Base-by-base conservation (phyloP, 1,140 invertebrate species). In the Cotesia glomerata region DNA sequence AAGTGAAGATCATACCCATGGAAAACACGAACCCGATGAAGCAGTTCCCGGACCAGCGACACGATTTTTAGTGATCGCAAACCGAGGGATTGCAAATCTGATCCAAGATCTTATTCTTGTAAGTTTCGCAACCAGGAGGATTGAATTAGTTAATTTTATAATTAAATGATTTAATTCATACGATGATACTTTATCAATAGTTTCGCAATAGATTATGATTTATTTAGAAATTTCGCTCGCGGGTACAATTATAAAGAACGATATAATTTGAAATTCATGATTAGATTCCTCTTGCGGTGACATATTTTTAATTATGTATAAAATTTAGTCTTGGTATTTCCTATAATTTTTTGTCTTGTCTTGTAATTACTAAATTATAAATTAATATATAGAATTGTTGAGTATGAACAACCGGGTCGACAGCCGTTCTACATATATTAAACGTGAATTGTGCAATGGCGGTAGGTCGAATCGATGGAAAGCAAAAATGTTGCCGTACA, bases 21-120 rank as follows among this genome's bases (percentile, higher is more conserved):
- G 89, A 74, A 88, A 88, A 74, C 59, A 80, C 49, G 89, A 92
- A 80, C 89, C 89, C 2, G 62, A 64, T 11, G 93, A 94, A 81
- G 94, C 93, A 67, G 92, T 95, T 74, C 94, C 94, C 82, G 94
- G 94, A 81, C 94, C 94, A n/a, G 91, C 95, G 75, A 95, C 94
- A 52, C 90, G 94, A 81, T 89, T 95, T 8, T 94, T 95, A 82
- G 93, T 95, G 75, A 91, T 95, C 75, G 93, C 93, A 75, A 95
- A 95, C 83, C 88, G 93, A 77, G 94, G 94, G 74, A 90, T 95
- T 77, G 92, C 94, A 76, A 95, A 95, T 84, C 89, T 95, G 76
- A 90, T 95, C 72, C 93, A 95, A 84, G 94, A 95, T 86, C 90
- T 95, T 76, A 95, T 95, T 86, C 89, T 95, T 80, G 92, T 93